These are phyloP conservation scores for Eumaeus atala DNA, from an alignment of 1,140 invertebrate species.

Conservation along the genomic window DNA sequence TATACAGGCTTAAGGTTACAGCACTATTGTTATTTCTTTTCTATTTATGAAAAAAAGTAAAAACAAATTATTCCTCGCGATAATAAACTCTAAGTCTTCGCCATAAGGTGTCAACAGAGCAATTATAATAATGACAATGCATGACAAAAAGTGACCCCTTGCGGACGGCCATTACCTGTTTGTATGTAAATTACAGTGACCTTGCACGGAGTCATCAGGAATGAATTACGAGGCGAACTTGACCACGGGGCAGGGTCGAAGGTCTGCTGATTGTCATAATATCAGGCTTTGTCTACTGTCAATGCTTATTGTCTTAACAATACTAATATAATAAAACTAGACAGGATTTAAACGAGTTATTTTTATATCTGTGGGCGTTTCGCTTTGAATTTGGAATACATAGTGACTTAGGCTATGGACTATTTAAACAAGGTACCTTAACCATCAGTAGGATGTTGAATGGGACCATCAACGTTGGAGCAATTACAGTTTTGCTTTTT, in stretches of 20 bases:
- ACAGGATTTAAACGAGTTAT: no score
- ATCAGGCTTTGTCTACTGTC: conserved; percentile 26
- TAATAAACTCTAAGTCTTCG: conserved; percentile 8
- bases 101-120: conserved; percentile 5
- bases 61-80: conserved; percentile 5
- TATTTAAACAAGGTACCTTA: no score
- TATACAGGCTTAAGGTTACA: background rate
- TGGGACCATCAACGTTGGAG: no score
- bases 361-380: no score
- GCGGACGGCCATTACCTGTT: conserved; percentile 36
- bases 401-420: no score
- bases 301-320: conserved; percentile 12
- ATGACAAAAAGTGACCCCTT: conserved; percentile 35
- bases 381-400: no score
- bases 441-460: no score
- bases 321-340: no score
- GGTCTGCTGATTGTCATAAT: conserved; percentile 45
- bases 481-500: no score
- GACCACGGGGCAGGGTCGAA: conserved; percentile 46
- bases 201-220: conserved; percentile 44
- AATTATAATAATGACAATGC: conserved; percentile 32
- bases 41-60: background rate
- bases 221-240: conserved; percentile 58
- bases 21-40: background rate
- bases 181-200: conserved; percentile 56